Conservation (phyloP, 2,888 invertebrate species). For the Cerastis rubricosa region DNA sequence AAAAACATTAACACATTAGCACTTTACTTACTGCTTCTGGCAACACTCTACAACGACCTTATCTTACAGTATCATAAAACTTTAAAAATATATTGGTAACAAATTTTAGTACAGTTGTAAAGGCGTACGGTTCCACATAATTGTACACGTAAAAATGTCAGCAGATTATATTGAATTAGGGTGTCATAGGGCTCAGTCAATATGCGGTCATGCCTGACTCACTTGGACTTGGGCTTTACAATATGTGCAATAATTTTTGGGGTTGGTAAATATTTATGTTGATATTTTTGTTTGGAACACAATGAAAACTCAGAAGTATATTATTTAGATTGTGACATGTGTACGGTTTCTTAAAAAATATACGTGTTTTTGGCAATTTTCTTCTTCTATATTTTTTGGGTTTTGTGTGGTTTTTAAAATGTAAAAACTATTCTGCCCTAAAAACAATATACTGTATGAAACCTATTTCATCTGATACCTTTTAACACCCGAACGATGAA, state of each 20-base stretch:
- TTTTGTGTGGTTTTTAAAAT: background rate
- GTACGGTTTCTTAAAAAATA: background rate
- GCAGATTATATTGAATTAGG: conserved; percentile 51
- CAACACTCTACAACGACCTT: conserved; percentile 47
- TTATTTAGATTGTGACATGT: background rate
- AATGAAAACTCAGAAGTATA: background rate
- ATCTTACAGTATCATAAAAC: conserved; percentile 48
- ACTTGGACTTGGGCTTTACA: conserved; percentile 21
- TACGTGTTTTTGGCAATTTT: background rate
- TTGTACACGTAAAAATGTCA: conserved; percentile 64
- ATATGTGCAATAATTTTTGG: conserved; percentile 13
- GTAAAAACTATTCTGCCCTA: background rate
- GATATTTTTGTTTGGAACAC: background rate
- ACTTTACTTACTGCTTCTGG: conserved; percentile 28
- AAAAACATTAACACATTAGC: background rate
- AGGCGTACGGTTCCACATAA: conserved; percentile 49
- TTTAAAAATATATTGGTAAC: conserved; percentile 54
- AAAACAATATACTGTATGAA: background rate
- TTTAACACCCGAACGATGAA: background rate
- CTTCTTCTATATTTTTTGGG: background rate
- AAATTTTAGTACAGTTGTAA: conserved; percentile 63
- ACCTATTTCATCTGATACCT: background rate
- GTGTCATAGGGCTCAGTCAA: conserved; percentile 46
- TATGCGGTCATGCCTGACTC: conserved; percentile 50
- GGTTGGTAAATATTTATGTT: background rate